These are phyloP conservation scores for Magallana nippona DNA, from an alignment of 2,888 invertebrate species.

Conservation along the genomic window DNA sequence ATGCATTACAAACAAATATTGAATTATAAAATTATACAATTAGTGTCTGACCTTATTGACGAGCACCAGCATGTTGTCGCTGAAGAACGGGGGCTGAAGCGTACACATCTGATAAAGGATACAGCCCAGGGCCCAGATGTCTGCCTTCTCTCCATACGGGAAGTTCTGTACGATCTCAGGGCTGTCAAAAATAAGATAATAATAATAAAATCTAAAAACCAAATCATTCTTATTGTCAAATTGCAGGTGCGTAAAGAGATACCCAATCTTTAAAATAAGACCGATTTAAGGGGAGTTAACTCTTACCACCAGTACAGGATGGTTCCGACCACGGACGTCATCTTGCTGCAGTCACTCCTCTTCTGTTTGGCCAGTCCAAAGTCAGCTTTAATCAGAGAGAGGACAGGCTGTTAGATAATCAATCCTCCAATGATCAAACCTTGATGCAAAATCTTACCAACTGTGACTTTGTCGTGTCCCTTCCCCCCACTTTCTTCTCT, in stretches of 20 bases:
- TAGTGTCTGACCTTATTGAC: slow-evolving; percentile 77
- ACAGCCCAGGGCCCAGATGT: slow-evolving; percentile 81
- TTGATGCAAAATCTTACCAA: too few species aligned
- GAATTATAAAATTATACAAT: too few species aligned
- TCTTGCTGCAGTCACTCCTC: slow-evolving; percentile 79
- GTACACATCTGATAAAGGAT: slow-evolving; percentile 81
- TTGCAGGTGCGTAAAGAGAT: too few species aligned
- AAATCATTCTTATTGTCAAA: too few species aligned
- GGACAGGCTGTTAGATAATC: too few species aligned
- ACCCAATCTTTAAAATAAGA: too few species aligned
- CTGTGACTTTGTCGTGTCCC: too few species aligned
- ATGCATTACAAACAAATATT: too few species aligned
- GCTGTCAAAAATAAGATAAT: slow-evolving; percentile 69
- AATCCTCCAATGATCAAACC: too few species aligned
- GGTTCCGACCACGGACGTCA: slow-evolving; percentile 81
- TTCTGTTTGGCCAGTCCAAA: slow-evolving; percentile 82
- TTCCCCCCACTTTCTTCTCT: too few species aligned
- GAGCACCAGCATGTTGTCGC: slow-evolving; percentile 79
- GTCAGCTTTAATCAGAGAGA: slow-evolving; percentile 77
- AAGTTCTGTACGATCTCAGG: slow-evolving; percentile 80
- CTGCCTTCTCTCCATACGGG: slow-evolving; percentile 81
- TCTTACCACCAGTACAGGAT: slow-evolving; percentile 80
- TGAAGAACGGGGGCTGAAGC: slow-evolving; percentile 80
- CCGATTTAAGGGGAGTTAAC: too few species aligned
- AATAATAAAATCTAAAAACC: too few species aligned